phyloP scores from a whole-genome alignment of 2,888 invertebrate genomes.

The Sepiola atlantica region DNA sequence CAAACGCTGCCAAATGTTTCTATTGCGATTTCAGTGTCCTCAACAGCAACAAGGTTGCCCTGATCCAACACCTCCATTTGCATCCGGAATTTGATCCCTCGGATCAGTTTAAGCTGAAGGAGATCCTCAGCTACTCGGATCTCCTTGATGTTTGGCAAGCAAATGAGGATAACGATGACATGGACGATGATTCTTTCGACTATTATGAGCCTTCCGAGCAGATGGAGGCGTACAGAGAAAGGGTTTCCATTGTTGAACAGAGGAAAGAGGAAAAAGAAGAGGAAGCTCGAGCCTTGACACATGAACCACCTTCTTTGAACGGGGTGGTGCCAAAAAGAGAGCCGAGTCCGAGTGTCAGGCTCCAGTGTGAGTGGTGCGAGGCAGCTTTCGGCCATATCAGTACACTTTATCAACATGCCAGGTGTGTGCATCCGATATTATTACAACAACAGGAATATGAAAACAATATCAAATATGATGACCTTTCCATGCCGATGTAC shows the following conservation, averaged over 20 bases:
- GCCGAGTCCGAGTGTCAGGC: slow-evolving; percentile 44
- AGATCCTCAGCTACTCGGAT: background rate
- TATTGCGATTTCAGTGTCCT: slow-evolving; percentile 67
- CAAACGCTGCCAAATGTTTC: slow-evolving; percentile 61
- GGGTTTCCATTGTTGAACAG: background rate
- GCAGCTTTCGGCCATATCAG: slow-evolving; percentile 65
- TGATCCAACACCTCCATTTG: slow-evolving; percentile 66
- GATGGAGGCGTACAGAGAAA: background rate
- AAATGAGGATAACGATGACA: background rate
- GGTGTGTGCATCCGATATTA: slow-evolving; percentile 64
- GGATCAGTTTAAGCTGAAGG: slow-evolving; percentile 38
- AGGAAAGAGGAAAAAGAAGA: slow-evolving; percentile 22
- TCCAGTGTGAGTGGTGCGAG: slow-evolving; percentile 70
- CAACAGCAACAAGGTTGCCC: slow-evolving; percentile 56
- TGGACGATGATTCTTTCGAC: slow-evolving; percentile 33
- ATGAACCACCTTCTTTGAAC: slow-evolving; percentile 49
- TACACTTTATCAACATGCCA: slow-evolving; percentile 68
- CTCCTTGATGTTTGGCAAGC: slow-evolving; percentile 14
- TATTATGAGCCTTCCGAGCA: background rate
- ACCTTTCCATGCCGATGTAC: background rate
- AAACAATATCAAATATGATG: slow-evolving; percentile 51
- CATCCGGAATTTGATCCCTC: slow-evolving; percentile 61
- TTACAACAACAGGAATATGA: slow-evolving; percentile 64
- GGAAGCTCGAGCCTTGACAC: background rate
- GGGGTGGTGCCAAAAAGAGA: background rate